Conservation (phyloP, 2,888 invertebrate genomes). For the Physocephala rufipes region DNA sequence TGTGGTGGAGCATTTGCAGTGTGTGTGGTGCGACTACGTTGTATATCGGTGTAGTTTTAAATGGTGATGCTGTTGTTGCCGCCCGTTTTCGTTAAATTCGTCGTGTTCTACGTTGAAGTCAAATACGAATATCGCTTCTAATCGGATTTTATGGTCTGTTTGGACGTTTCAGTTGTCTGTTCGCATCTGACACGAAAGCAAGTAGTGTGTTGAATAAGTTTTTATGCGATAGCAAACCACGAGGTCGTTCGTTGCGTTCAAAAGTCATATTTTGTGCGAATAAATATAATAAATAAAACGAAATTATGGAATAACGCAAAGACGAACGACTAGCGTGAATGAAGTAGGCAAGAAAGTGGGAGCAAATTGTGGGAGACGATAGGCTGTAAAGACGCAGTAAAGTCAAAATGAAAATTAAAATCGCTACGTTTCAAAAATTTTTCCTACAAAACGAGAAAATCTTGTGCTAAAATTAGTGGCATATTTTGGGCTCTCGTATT, state of each 20-base stretch:
- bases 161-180: constrained; percentile 64
- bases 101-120: constrained; percentile 40
- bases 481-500: constrained; percentile 26
- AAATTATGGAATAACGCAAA: constrained; percentile 21
- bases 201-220: constrained; percentile 60
- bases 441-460: constrained; percentile 22
- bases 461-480: constrained; percentile 37
- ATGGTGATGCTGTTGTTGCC: constrained; percentile 39
- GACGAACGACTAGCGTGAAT: constrained; percentile 3
- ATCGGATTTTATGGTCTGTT: constrained; percentile 38
- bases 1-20: no score
- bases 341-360: not conserved
- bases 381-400: constrained; percentile 33
- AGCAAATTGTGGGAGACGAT: constrained; percentile 20
- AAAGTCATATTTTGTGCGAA: constrained; percentile 36
- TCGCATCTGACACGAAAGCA: constrained; percentile 66
- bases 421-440: constrained; percentile 26
- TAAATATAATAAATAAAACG: constrained; percentile 40
- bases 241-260: constrained; percentile 59
- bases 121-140: constrained; percentile 41
- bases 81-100: constrained; percentile 26
- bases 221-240: constrained; percentile 65
- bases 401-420: not conserved
- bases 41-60: not conserved
- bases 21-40: not conserved